Conservation (phyloP, 1,140 invertebrate genomes). For the Drosophila nasuta region DNA sequence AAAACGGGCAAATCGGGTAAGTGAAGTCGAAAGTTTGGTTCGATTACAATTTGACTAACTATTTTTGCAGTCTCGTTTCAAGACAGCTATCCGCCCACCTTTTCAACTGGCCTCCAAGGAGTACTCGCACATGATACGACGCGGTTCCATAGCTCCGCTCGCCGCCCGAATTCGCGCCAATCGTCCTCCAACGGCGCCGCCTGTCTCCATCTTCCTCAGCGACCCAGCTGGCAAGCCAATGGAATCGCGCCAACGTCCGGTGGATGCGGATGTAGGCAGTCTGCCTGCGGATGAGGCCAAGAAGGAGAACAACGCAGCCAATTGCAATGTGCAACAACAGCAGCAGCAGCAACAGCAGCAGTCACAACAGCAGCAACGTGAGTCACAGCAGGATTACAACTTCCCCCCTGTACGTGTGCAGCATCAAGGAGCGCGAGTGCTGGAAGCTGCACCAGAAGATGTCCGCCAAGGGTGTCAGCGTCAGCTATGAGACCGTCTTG, state of each 20-base stretch:
- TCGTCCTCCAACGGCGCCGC: constrained; percentile 81
- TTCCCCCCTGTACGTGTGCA: constrained; percentile 81
- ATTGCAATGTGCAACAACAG: constrained; percentile 57
- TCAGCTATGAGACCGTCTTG: constrained; percentile 89
- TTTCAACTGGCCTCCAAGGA: constrained; percentile 80
- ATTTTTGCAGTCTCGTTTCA: constrained; percentile 84
- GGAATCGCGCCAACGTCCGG: constrained; percentile 40
- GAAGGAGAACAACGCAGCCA: constrained; percentile 74
- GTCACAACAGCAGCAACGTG: constrained; percentile 8
- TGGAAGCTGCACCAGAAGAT: constrained; percentile 89
- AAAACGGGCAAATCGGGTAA: constrained; percentile 84
- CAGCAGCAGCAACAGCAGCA: constrained; percentile 20
- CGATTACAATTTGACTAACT: constrained; percentile 54
- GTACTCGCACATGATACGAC: constrained; percentile 80
- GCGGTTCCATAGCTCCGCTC: constrained; percentile 81
- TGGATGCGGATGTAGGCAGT: neutral
- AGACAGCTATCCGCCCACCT: constrained; percentile 81
- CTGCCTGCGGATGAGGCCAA: constrained; percentile 61
- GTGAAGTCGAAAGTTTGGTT: constrained; percentile 6
- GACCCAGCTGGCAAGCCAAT: constrained; percentile 37
- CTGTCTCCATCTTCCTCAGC: constrained; percentile 79
- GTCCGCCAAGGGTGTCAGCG: constrained; percentile 89
- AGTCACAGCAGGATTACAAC: constrained; percentile 60
- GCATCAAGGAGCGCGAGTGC: constrained; percentile 88
- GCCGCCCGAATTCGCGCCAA: constrained; percentile 79